Percentiles rank a stretch among this genome's conserved stretches.
Conservation (phyloP, 1,140 invertebrate genomes). For the Drosophila cardini region DNA sequence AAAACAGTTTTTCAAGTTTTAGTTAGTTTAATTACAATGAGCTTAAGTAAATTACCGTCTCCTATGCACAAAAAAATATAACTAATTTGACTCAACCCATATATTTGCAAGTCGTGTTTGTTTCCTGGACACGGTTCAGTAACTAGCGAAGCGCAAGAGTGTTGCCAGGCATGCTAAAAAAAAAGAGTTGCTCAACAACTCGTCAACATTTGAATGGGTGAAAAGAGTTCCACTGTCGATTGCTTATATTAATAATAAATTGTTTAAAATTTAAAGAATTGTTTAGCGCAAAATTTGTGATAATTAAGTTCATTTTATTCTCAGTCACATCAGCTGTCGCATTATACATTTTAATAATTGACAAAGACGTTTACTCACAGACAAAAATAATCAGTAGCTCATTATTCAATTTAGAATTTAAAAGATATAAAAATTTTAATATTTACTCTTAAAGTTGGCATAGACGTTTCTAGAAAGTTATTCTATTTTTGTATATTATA, state of each 20-base stretch:
- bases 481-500: not conserved
- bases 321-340: too few relatives aligned
- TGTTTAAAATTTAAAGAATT: not conserved
- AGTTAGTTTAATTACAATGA: not conserved
- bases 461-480: constrained; percentile 1
- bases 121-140: constrained; percentile 18
- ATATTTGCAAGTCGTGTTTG: not conserved
- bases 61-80: too few relatives aligned
- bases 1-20: not conserved
- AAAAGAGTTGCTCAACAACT: constrained; percentile 6
- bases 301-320: constrained; percentile 19
- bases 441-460: not conserved
- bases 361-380: too few relatives aligned
- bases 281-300: constrained; percentile 4
- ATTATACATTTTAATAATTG: not conserved
- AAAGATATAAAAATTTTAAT: too few relatives aligned
- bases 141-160: constrained; percentile 14
- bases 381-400: too few relatives aligned
- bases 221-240: constrained; percentile 8
- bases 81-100: not conserved
- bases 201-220: constrained; percentile 1
- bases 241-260: constrained; percentile 11
- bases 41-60: not conserved
- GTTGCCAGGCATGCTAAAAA: not conserved
- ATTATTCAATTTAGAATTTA: too few relatives aligned